These are phyloP conservation scores for Muntiacus reevesi DNA, from an alignment of 2,113 vertebrate species.

Conservation along the genomic window DNA sequence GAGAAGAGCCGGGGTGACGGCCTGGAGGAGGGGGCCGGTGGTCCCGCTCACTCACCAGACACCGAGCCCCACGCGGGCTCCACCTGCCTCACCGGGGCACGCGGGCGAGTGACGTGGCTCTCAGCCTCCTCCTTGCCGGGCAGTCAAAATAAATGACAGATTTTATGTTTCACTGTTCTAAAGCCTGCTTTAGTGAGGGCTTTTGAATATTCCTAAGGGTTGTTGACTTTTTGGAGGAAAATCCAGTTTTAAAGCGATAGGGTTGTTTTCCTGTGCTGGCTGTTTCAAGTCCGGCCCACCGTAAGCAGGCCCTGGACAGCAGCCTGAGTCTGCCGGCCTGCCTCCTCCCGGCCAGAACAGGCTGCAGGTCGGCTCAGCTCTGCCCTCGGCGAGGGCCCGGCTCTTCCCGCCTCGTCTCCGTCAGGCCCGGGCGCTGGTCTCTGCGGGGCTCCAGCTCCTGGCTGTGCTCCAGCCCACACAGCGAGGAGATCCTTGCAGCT, in stretches of 20 bases:
- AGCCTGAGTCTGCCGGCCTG: not conserved
- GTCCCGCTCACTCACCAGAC: not conserved
- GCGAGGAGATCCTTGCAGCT: not conserved
- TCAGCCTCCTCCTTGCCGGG: not conserved
- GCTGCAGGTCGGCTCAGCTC: not conserved
- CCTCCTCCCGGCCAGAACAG: accelerated
- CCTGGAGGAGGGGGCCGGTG: not conserved
- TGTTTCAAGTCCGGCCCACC: not conserved
- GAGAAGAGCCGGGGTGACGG: accelerated
- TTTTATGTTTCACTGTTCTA: not conserved
- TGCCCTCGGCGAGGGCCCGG: accelerated
- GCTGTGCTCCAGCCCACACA: not conserved
- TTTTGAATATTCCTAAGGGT: not conserved
- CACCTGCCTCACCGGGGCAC: not conserved
- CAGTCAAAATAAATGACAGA: not conserved
- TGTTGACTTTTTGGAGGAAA: not conserved
- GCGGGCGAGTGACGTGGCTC: too few species aligned
- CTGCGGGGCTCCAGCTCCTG: accelerated
- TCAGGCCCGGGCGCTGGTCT: not conserved
- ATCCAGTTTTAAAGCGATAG: not conserved
- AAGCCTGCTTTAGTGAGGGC: not conserved
- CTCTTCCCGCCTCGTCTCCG: not conserved
- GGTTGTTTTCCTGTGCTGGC: not conserved
- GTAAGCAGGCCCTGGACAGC: not conserved
- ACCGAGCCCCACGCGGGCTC: not conserved